Evolutionary conservation across 2,888 invertebrate species (phyloP), one percentile per base, ranked within the genome.

Genomic region (Aricia artaxerxes): DNA sequence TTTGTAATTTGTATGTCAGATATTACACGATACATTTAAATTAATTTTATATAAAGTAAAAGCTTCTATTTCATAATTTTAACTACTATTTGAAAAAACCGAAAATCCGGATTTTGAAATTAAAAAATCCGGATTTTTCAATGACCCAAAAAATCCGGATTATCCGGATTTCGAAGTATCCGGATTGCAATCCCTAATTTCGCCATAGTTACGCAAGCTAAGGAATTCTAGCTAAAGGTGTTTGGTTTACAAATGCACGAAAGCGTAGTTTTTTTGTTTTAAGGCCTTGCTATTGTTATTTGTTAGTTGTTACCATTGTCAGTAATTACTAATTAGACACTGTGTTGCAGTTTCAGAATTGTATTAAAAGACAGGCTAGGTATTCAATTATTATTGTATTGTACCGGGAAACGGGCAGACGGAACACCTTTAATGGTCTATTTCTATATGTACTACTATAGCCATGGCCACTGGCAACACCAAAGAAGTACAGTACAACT

Each of bases 261-360:
- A 76, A 76, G 76, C 76, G 35, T 76, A 73, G 53, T 69, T 69
- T 64, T 69, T 69, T 69, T 69, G 75, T 76, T 53, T 57, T 31
- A 13, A 53, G 16, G 76, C 7, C 73, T 75, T 53, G 53, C 57
- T 76, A 76, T 76, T 76, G 76, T 76, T 53, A 44, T 0, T 73
- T 61, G 61, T 76, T 53, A 44, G 1, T 73, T 61, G 61, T 61
- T 69, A 35, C 7, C 31, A 9, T 69, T 69, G 69, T 69, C 31
- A 13, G 69, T 35, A 69, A 35, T 38, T 44, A 73, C 24, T 35
- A 69, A 35, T 69, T 44, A 73, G 44, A 44, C 73, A 44, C 44
- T 31, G 53, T 53, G 24, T 75, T 35, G 35, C 35, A 35, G 57
- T 76, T 57, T 76, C 13, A 13, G 13, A 49, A 31, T 57, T 53